These are phyloP conservation scores for Callionymus lyra DNA, from an alignment of 2,113 vertebrate genomes.

Conservation along the genomic window DNA sequence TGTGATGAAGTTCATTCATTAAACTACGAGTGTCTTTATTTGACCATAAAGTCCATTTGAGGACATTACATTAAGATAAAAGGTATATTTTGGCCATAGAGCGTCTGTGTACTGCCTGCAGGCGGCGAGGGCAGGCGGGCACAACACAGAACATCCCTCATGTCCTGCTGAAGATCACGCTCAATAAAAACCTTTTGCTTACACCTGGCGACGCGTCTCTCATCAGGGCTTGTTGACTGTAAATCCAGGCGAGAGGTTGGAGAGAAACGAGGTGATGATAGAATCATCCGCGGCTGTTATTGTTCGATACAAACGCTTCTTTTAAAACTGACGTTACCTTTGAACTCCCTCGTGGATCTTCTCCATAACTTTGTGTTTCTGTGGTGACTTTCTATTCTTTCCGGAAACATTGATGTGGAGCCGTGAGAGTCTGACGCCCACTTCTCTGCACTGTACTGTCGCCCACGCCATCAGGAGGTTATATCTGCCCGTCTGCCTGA, in stretches of 20 bases:
- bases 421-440: slow-evolving; percentile 40
- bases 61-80: too few relatives aligned
- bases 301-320: slow-evolving; percentile 47
- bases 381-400: too few relatives aligned
- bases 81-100: too few relatives aligned
- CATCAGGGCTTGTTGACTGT: slow-evolving; percentile 45
- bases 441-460: slow-evolving; percentile 38
- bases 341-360: too few relatives aligned
- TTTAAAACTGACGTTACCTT: too few relatives aligned
- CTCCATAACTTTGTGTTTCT: too few relatives aligned
- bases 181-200: slow-evolving; percentile 31
- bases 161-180: slow-evolving; percentile 2
- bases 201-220: slow-evolving; percentile 25
- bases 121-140: not conserved
- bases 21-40: too few relatives aligned
- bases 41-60: too few relatives aligned
- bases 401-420: too few relatives aligned
- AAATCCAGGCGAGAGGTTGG: slow-evolving; percentile 34
- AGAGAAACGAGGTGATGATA: slow-evolving; percentile 13
- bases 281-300: slow-evolving; percentile 31
- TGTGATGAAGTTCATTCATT: too few relatives aligned
- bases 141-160: slow-evolving; percentile 9
- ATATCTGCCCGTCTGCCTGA: slow-evolving; percentile 33
- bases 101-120: slow-evolving; percentile 1
- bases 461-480: slow-evolving; percentile 46